These are phyloP conservation scores for Diglossa cyanea DNA, from an alignment of 2,797 vertebrate species.

Conservation along the genomic window DNA sequence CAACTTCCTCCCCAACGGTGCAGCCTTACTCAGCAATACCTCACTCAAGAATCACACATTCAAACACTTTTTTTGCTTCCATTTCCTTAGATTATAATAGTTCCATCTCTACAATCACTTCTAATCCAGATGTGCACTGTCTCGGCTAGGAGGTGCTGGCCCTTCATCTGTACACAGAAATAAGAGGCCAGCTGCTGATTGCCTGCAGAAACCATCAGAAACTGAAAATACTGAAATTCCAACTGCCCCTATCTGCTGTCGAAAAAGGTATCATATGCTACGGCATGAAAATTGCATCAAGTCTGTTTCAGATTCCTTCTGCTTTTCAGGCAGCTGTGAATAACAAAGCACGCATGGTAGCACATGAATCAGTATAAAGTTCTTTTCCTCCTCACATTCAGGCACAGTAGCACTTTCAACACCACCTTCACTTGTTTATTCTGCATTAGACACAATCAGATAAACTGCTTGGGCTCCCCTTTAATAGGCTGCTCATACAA, in stretches of 20 bases:
- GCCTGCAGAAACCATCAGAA: background rate
- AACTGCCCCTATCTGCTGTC: background rate
- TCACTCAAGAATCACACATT: background rate
- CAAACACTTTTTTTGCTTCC: background rate
- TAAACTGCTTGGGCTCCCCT: background rate
- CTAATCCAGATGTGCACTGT: background rate
- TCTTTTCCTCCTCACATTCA: background rate
- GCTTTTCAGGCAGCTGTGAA: background rate
- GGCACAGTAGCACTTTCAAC: background rate
- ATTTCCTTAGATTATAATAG: background rate
- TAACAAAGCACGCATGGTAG: background rate
- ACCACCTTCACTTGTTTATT: background rate
- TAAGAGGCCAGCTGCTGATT: background rate
- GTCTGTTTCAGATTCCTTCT: background rate
- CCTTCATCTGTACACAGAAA: background rate
- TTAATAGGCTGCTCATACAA: background rate
- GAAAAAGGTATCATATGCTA: background rate
- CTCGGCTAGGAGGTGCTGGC: background rate
- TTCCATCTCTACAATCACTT: background rate
- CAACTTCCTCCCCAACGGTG: fast-evolving
- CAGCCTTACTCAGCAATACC: background rate
- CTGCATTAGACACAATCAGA: slow-evolving; percentile 5
- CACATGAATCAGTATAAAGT: background rate
- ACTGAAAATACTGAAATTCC: background rate
- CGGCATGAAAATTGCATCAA: background rate